phyloP scores from a whole-genome alignment of 1,140 invertebrate genomes.

The Condylostylus longicornis region DNA sequence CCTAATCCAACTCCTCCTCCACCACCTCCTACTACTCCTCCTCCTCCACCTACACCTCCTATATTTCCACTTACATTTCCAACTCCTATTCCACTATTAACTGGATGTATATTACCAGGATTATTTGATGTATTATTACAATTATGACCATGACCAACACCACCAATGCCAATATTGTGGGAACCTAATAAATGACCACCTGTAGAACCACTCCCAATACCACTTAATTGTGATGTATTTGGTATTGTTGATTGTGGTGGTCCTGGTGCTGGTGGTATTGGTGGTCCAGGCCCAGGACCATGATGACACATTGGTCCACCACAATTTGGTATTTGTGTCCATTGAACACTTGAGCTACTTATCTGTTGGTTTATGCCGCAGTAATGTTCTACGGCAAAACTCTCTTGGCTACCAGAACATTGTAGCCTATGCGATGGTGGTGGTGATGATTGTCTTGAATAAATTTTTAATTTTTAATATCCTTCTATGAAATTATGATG shows the following conservation, averaged over 20 bases:
- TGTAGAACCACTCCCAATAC: conserved; percentile 6
- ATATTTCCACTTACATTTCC: no score
- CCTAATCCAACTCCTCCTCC: conserved; percentile 11
- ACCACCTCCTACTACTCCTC: conserved; percentile 22
- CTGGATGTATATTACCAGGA: no score
- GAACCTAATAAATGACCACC: conserved; percentile 13
- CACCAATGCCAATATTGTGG: conserved; percentile 13
- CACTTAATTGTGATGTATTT: no score
- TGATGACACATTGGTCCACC: conserved; percentile 13
- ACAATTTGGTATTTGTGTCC: conserved; percentile 14
- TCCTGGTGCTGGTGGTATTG: conserved; percentile 9
- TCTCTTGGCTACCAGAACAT: conserved; percentile 35
- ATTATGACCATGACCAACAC: no score
- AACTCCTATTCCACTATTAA: no score
- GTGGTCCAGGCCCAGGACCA: conserved; percentile 5
- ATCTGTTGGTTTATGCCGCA: conserved; percentile 17
- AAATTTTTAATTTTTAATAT: conserved; percentile 28
- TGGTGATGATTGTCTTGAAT: conserved; percentile 31
- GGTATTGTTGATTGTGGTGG: conserved; percentile 30
- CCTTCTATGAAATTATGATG: no score
- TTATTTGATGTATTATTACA: no score
- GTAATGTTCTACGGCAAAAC: conserved; percentile 34
- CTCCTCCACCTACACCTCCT: no score
- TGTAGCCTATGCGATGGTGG: conserved; percentile 32
- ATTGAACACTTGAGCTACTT: conserved; percentile 15